Evolutionary conservation across 2,888 invertebrate genomes (phyloP), one percentile per base, ranked within the genome.

Genomic region (Lasioglossum calceatum): DNA sequence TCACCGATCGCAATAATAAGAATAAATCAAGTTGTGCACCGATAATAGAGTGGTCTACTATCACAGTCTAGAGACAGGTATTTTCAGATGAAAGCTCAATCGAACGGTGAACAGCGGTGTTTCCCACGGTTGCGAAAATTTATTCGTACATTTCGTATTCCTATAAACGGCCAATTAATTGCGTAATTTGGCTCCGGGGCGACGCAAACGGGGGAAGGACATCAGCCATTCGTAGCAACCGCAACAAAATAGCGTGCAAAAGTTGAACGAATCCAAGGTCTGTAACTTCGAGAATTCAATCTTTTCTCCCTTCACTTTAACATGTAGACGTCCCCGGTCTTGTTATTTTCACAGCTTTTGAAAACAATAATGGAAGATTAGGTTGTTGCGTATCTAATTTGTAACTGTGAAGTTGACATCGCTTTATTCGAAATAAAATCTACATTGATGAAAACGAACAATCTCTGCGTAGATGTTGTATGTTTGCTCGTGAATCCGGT

Each of bases 71-170:
- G 1, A 14, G 61, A 27, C 27, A 14, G 27, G 14, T 23, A 23
- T 23, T 27, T 61, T 61, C 61, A 61, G 1, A 14, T 61, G n/a
- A 61, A 61, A n/a, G 14, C 14, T 61, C 14, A 14, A 61, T 61
- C 14, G 5, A 32, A 5, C 10, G 27, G 14, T 61, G 5, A 16
- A 61, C 10, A 54, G 16, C 32, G 36, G 67, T 19, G 36, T 36
- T 61, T 61, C 61, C 61, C 67, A 36, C 67, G 67, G 67, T 67
- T 67, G 36, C 67, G 67, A 67, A 67, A 67, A 67, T 36, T 5
- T 8, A 36, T 36, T 36, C 36, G 67, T 8, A 10, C 67, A 36
- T 67, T 67, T 67, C 19, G 19, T 67, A 67, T 67, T 14, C 19
- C 32, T 12, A 3, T 19, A 36, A 67, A 23, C 14, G 19, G 67